Evolutionary conservation across 2,113 vertebrate genomes (phyloP), one percentile per base, ranked within the genome.

Genomic region (Platysternon megacephalum): DNA sequence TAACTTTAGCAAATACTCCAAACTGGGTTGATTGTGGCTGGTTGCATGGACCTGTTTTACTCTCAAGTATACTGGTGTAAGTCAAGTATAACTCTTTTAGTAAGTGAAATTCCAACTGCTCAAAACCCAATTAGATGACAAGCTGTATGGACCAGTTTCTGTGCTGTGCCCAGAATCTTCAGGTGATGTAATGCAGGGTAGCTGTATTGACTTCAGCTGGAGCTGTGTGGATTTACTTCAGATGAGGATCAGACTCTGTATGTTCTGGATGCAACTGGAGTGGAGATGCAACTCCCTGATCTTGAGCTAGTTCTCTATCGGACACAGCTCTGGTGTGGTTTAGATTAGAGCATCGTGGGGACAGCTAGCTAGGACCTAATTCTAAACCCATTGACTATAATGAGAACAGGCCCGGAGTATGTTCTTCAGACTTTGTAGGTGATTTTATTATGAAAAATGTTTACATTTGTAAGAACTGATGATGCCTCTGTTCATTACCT

Each of bases 1-100:
- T 22, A 91, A 86, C 79, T 65, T 68, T 52, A 82, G 24, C 22
- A 94, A 94, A 93, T 85, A 55, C 16, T 89, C 93, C 84, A 79
- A 86, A 4, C 0, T 80, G 42, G 39, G 74, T 29, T 28, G 42
- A 78, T 39, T 72, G 61, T n/a, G n/a, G 8, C 65, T n/a, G 35
- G 65, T 72, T 72, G 65, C 19, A 39, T 72, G n/a, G 65, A n/a
- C 9, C 8, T 9, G n/a, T 10, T 72, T 17, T 72, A 19, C n/a
- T 82, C 87, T 93, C 55, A 58, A 76, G 94, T 74, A 81, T 82
- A 65, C 14, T 87, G 85, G 3, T 46, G 82, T 94, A 96, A 96
- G 92, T 93, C 93, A 88, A 85, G 74, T 35, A 90, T 83, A 86
- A 78, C 49, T 17, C 82, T 91, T 93, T 86, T 80, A 91, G 72